Base-by-base conservation (phyloP, 2,113 vertebrate species). In the Anolis carolinensis region DNA sequence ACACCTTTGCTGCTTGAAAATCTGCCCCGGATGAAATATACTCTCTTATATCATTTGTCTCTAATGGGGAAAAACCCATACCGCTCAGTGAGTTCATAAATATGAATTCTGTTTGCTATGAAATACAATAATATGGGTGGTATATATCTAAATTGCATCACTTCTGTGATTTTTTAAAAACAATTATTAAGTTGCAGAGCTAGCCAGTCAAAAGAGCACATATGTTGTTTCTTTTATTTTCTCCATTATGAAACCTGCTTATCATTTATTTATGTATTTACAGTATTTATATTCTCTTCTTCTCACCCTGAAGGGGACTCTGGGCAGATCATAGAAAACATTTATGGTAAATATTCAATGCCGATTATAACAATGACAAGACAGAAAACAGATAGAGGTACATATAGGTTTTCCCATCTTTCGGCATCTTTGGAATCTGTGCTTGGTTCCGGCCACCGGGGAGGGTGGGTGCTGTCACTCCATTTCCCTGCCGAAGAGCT, bases 1-100 rank as follows among this genome's bases (percentile, higher is more conserved):
- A 30, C 48, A 78, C 67, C 73, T 3, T 62, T 32, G 86, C 7
- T 84, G 87, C 81, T 84, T 59, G 76, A 62, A 59, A 71, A 73
- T 0, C 52, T 71, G 82, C 14, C 52, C 72, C 59, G 72, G 62
- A 81, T 84, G 79, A n/a, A 65, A 63, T 23, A 82, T 82, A 36
- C 1, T 34, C 2, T 39, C 80, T 79, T 65, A n/a, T 77, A 62
- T 32, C 67, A 0, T 11, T 70, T 50, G 16, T 75, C 87, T 76
- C n/a, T 88, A 73, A 76, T 83, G 72, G 72, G 65, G 72, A 59
- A 74, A 79, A 39, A 25, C 27, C 48, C 36, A 32, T 62, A 55
- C 52, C 16, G 16, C 0, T 30, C 83, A 68, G 1, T 84, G 74
- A 52, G 30, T 2, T 30, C 23, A 83, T 50, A 13, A 74, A 34